These are phyloP conservation scores for Atta cephalotes DNA, from an alignment of 1,140 invertebrate species.

Conservation along the genomic window DNA sequence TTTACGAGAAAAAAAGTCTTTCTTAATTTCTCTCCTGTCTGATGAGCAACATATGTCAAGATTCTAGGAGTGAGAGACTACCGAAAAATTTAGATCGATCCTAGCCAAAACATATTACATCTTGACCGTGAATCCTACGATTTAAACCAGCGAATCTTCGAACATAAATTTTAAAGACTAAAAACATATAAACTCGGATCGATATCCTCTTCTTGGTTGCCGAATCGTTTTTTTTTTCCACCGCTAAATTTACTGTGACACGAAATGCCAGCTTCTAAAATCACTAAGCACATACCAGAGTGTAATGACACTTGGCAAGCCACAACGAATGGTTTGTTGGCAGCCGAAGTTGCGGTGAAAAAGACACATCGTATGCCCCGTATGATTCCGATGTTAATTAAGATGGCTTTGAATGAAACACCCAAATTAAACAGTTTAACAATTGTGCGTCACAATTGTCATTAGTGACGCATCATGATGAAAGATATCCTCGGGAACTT, in stretches of 20 bases:
- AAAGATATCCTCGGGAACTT: background rate
- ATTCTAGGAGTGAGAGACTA: background rate
- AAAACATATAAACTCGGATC: background rate
- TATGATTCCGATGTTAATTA: slow-evolving; percentile 11
- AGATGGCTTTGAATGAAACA: slow-evolving; percentile 2
- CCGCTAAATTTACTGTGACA: slow-evolving; percentile 45
- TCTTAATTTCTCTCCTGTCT: background rate
- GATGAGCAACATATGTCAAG: background rate
- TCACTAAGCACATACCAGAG: slow-evolving; percentile 26
- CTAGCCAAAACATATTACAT: background rate
- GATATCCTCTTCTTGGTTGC: background rate
- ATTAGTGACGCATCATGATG: background rate
- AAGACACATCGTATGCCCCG: background rate
- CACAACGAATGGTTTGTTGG: slow-evolving; percentile 8
- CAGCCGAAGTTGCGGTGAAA: slow-evolving; percentile 1
- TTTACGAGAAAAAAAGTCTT: background rate
- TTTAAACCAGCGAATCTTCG: background rate
- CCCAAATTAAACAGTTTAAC: slow-evolving; percentile 1
- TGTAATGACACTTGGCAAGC: slow-evolving; percentile 54
- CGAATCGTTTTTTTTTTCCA: slow-evolving; percentile 7
- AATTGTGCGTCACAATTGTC: background rate
- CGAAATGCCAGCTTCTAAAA: slow-evolving; percentile 49
- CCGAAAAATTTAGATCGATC: background rate
- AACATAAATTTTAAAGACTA: background rate
- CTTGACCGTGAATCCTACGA: background rate